Evolutionary conservation across 2,888 invertebrate genomes (phyloP).

Genomic region (Acanthopleura granulata): DNA sequence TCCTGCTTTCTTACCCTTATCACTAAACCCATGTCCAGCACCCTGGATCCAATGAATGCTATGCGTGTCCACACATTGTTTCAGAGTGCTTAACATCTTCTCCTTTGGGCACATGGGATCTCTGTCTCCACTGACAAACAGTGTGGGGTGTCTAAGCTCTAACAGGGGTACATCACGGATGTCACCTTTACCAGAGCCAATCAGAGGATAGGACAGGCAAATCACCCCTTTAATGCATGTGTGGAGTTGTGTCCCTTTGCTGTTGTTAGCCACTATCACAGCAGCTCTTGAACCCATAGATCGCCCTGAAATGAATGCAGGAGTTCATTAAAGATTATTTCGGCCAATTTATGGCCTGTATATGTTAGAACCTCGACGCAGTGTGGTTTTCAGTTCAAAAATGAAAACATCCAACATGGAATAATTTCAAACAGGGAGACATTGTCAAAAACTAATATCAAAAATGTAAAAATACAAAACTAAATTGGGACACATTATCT

Average conservation of each 20-base stretch:
- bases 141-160: slow-evolving; percentile 28
- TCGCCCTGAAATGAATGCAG: slow-evolving; percentile 36
- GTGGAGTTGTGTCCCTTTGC: slow-evolving; percentile 22
- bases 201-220: slow-evolving; percentile 42
- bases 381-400: too few species aligned
- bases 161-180: slow-evolving; percentile 33
- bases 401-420: too few species aligned
- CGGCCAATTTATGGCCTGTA: too few species aligned
- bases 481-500: too few species aligned
- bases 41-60: slow-evolving; percentile 32
- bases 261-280: slow-evolving; percentile 27
- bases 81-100: slow-evolving; percentile 25
- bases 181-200: slow-evolving; percentile 26
- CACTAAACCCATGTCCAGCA: slow-evolving; percentile 32
- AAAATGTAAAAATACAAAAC: too few species aligned
- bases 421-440: too few species aligned
- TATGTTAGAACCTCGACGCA: too few species aligned
- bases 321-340: too few species aligned
- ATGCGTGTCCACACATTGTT: background rate
- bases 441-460: too few species aligned
- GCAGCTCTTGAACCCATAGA: slow-evolving; percentile 45
- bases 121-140: slow-evolving; percentile 35
- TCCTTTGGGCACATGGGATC: slow-evolving; percentile 36
- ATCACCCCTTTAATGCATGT: slow-evolving; percentile 33
- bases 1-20: background rate